Conservation (phyloP, 2,113 vertebrate genomes). For the Hemicordylus capensis region DNA sequence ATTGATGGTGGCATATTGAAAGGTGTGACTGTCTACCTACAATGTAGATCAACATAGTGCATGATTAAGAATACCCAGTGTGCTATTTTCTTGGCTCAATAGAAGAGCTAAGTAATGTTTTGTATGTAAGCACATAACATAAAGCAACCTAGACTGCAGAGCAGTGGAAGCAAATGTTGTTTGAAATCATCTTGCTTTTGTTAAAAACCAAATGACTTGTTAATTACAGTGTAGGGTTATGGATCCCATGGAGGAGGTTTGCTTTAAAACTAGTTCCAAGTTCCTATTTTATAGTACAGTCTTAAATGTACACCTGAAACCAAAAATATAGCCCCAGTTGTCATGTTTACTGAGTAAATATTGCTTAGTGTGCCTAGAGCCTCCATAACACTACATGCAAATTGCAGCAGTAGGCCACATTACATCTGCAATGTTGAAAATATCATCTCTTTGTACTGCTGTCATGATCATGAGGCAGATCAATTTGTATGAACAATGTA, state of each 20-base stretch:
- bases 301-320: conserved; percentile 30
- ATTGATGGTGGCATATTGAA: neutral
- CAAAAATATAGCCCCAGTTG: neutral
- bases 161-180: conserved; percentile 22
- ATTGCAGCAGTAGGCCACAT: neutral
- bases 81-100: neutral
- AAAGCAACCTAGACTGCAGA: conserved; percentile 13
- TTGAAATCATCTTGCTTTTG: conserved; percentile 26
- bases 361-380: neutral
- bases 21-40: neutral
- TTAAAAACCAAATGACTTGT: neutral
- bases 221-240: conserved; percentile 52
- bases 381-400: neutral
- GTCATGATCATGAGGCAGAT: neutral
- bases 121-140: conserved; percentile 40
- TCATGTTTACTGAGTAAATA: conserved; percentile 4
- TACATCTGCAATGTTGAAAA: neutral
- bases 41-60: fast-evolving
- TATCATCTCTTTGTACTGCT: neutral
- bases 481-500: neutral
- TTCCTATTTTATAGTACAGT: neutral
- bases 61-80: conserved; percentile 6
- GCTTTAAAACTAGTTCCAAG: conserved; percentile 42
- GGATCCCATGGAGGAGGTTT: neutral
- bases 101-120: conserved; percentile 19